Evolutionary conservation across 1,140 invertebrate species (phyloP).

Genomic region (Maconellicoccus hirsutus): DNA sequence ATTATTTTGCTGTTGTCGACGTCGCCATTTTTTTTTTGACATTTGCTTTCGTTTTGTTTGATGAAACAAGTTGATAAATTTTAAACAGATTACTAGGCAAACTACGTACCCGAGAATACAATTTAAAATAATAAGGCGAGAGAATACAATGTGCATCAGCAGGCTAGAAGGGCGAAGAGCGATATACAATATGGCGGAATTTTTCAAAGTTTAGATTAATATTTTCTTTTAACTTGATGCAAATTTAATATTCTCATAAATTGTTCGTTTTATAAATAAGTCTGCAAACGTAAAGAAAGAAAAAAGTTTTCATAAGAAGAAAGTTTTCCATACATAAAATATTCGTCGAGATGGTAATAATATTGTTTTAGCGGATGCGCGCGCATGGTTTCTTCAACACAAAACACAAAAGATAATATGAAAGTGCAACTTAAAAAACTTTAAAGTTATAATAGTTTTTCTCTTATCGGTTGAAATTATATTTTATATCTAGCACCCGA

Average conservation of each 20-base stretch:
- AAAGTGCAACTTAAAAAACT: constrained; percentile 20
- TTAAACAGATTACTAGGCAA: too few relatives aligned
- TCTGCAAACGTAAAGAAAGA: constrained; percentile 6
- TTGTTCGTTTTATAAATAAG: constrained; percentile 22
- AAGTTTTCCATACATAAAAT: constrained; percentile 17
- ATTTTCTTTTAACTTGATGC: constrained; percentile 22
- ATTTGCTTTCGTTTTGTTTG: too few relatives aligned
- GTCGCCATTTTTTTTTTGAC: too few relatives aligned
- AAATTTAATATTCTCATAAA: constrained; percentile 23
- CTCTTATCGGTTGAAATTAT: constrained; percentile 22
- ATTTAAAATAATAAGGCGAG: too few relatives aligned
- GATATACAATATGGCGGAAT: not conserved
- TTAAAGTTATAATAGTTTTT: constrained; percentile 19
- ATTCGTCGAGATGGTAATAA: constrained; percentile 18
- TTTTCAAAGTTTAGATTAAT: constrained; percentile 20
- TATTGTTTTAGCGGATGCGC: constrained; percentile 11
- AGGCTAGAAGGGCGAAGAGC: too few relatives aligned
- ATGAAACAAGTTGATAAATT: too few relatives aligned
- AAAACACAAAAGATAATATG: constrained; percentile 19
- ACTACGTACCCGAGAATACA: too few relatives aligned
- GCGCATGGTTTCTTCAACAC: not conserved
- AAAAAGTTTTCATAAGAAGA: constrained; percentile 11
- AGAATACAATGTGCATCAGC: too few relatives aligned
- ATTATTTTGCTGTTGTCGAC: too few relatives aligned
- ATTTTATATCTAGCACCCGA: constrained; percentile 3